Evolutionary conservation across 23 tunicate species (phyloP).

Genomic region (Phallusia fumigata): DNA sequence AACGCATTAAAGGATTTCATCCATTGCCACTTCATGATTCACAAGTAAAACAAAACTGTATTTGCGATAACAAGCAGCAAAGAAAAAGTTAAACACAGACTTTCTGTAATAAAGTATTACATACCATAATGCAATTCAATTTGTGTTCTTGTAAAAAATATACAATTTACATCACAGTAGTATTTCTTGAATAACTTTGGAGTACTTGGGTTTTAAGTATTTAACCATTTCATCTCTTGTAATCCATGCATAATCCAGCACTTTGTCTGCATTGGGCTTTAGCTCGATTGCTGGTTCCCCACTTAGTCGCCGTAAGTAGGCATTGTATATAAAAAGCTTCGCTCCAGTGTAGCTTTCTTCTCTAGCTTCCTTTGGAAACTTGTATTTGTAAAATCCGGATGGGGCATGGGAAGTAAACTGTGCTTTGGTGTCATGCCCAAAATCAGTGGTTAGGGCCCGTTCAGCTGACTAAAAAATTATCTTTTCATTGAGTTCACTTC

Average conservation of each 20-base stretch:
- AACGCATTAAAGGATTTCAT: no score
- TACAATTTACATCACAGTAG: conserved; percentile 31
- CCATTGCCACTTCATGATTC: no score
- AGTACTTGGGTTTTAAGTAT: conserved; percentile 74
- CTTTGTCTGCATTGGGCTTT: background rate
- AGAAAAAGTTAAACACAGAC: background rate
- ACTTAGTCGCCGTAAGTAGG: conserved; percentile 33
- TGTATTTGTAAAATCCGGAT: conserved; percentile 79
- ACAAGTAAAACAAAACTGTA: background rate
- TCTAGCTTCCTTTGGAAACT: conserved; percentile 79
- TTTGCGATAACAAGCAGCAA: background rate
- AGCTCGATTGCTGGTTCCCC: background rate
- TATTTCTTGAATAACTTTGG: conserved; percentile 34
- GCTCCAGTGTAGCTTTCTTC: conserved; percentile 45
- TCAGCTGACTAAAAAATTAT: conserved; percentile 52
- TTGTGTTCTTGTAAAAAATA: no score
- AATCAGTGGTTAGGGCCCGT: conserved; percentile 32
- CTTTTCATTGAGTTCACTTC: no score
- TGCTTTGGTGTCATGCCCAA: background rate
- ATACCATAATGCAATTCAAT: background rate
- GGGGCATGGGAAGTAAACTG: conserved; percentile 77
- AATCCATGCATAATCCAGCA: conserved; percentile 76
- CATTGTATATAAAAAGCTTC: conserved; percentile 73
- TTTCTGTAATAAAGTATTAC: background rate
- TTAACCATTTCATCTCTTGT: conserved; percentile 60